Conservation (phyloP, 2,113 vertebrate species). For the Nothocercus nigrocapillus region DNA sequence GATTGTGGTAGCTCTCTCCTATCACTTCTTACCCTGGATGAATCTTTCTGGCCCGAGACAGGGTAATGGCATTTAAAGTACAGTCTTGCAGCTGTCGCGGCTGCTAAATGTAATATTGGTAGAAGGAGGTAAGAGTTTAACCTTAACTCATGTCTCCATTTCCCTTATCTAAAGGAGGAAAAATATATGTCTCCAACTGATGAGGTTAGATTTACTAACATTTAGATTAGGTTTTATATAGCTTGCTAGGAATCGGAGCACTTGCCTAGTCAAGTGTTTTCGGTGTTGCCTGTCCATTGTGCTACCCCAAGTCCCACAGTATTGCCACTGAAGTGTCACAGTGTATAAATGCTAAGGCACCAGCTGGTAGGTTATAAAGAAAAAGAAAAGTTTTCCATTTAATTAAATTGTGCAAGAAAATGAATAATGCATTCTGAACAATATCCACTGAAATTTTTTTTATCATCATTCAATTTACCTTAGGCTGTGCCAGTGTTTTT, state of each 20-base stretch:
- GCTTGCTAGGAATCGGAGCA: not conserved
- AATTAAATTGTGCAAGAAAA: conserved; percentile 22
- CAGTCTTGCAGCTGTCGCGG: conserved; percentile 7
- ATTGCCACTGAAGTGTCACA: not conserved
- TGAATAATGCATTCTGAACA: conserved; percentile 24
- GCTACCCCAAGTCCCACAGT: not conserved
- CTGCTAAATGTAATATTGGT: not conserved
- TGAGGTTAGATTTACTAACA: not conserved
- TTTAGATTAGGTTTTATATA: not conserved
- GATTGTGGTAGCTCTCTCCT: not conserved
- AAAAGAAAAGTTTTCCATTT: conserved; percentile 13
- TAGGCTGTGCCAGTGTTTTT: conserved; percentile 22
- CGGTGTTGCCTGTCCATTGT: not conserved
- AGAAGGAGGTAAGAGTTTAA: conserved; percentile 10
- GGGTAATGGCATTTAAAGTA: conserved; percentile 35
- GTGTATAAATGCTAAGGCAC: not conserved
- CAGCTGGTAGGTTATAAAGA: conserved; percentile 33
- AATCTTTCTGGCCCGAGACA: not conserved
- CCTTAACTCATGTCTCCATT: not conserved
- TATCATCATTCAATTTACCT: conserved; percentile 9
- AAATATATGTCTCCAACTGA: not conserved
- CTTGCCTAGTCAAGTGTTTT: not conserved
- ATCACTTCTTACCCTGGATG: not conserved
- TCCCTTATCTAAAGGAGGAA: not conserved
- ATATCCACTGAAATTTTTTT: not conserved